Percentiles rank a stretch among this genome's conserved stretches.
Evolutionary conservation across 2,888 invertebrate species (phyloP).

Genomic region (Halictus quadricinctus): DNA sequence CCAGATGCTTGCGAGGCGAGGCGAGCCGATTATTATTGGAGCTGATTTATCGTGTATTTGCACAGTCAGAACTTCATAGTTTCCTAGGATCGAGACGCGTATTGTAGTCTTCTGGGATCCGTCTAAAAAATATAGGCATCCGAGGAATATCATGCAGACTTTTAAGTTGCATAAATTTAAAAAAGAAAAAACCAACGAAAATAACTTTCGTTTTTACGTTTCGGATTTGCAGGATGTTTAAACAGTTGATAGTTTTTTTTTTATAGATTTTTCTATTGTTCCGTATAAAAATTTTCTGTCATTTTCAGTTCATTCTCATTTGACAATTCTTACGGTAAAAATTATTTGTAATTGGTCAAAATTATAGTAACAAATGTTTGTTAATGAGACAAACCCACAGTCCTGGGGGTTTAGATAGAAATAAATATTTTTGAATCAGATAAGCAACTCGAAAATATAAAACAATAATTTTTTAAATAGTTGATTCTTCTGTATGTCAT

Average conservation of each 20-base stretch:
- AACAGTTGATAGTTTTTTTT: background rate
- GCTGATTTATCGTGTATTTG: conserved; percentile 70
- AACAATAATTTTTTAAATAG: background rate
- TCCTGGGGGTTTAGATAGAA: background rate
- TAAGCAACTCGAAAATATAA: background rate
- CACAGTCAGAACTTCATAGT: conserved; percentile 65
- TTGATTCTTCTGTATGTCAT: background rate
- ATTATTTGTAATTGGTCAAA: background rate
- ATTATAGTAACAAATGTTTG: no score
- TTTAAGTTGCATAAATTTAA: background rate
- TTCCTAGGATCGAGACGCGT: conserved; percentile 54
- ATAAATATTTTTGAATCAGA: background rate
- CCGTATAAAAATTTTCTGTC: background rate
- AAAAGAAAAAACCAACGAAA: background rate
- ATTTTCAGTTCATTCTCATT: background rate
- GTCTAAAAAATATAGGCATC: conserved; percentile 32
- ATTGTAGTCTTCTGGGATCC: conserved; percentile 38
- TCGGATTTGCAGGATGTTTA: background rate
- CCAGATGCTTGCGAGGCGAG: conserved; percentile 49
- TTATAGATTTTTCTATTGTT: background rate
- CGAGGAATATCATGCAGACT: background rate
- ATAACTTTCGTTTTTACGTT: background rate
- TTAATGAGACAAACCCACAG: background rate
- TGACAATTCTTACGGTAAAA: background rate
- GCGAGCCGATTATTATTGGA: conserved; percentile 70